A percentile compares a stretch with the other conserved stretches of the same genome.
phyloP scores from a whole-genome alignment of 2,888 invertebrate species.

The Nemotelus pantherinus region DNA sequence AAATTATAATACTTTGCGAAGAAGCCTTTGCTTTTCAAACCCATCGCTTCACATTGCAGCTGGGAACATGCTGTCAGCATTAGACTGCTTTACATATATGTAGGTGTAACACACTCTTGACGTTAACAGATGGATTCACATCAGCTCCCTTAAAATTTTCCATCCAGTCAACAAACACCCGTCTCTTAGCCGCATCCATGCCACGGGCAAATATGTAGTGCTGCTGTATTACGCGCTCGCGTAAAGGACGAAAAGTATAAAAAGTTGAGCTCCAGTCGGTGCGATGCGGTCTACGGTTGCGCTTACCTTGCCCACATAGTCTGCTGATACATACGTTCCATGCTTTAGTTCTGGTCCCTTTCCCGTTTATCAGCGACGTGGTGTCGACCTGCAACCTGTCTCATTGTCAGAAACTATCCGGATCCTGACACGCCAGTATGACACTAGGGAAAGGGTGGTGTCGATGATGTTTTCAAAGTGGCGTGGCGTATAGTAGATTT shows the following conservation, averaged over 20 bases:
- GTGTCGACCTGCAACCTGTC: not conserved
- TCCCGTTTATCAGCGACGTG: not conserved
- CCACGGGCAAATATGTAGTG: not conserved
- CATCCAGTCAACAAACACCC: conserved; percentile 20
- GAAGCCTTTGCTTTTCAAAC: conserved; percentile 32
- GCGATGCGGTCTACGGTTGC: not conserved
- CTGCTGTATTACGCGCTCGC: conserved; percentile 9
- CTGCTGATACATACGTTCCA: not conserved
- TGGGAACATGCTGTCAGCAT: not conserved
- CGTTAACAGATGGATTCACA: conserved; percentile 41
- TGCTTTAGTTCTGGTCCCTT: not conserved
- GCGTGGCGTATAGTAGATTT: conserved; percentile 43
- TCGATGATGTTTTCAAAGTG: conserved; percentile 44
- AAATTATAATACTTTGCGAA: conserved; percentile 36
- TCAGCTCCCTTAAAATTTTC: conserved; percentile 26
- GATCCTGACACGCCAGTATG: not conserved
- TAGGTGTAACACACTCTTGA: conserved; percentile 32
- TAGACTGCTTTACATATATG: conserved; percentile 24
- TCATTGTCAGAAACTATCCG: conserved; percentile 22
- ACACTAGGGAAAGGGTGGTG: conserved; percentile 21
- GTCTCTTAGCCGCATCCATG: not conserved
- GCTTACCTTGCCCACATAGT: not conserved
- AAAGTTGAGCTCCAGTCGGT: not conserved
- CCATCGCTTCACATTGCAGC: conserved; percentile 1
- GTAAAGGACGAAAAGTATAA: not conserved